Evolutionary conservation across 2,888 invertebrate species (phyloP).

Genomic region (Cecidostiba fungosa): DNA sequence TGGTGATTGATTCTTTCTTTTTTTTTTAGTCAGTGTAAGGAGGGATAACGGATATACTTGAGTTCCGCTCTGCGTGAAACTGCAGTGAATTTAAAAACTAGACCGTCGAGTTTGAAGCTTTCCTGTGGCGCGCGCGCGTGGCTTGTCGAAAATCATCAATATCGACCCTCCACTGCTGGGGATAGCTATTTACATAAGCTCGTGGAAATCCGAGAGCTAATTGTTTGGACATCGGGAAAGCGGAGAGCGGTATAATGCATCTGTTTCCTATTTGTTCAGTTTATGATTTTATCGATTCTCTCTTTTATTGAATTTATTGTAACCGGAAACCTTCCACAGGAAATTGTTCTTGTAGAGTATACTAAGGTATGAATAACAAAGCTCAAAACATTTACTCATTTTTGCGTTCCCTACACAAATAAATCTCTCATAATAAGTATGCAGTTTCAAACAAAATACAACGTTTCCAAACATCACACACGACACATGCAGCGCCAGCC

Average conservation of each 20-base stretch:
- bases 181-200: background rate
- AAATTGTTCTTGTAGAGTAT: no score
- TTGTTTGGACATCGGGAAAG: constrained; percentile 46
- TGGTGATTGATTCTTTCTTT: background rate
- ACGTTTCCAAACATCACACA: background rate
- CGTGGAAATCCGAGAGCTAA: constrained; percentile 44
- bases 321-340: background rate
- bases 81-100: background rate
- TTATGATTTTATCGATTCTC: background rate
- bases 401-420: background rate
- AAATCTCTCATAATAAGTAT: background rate
- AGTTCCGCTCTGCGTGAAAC: background rate
- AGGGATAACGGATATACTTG: background rate
- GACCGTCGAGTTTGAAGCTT: background rate
- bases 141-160: background rate
- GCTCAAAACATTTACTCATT: background rate
- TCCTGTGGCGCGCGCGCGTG: background rate
- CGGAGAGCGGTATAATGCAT: constrained; percentile 12
- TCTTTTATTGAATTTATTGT: background rate
- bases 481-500: background rate
- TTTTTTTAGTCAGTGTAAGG: background rate
- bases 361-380: no score
- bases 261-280: background rate
- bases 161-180: background rate
- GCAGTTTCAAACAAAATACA: background rate